phyloP scores from a whole-genome alignment of 2,888 invertebrate species.

The Celastrina argiolus region DNA sequence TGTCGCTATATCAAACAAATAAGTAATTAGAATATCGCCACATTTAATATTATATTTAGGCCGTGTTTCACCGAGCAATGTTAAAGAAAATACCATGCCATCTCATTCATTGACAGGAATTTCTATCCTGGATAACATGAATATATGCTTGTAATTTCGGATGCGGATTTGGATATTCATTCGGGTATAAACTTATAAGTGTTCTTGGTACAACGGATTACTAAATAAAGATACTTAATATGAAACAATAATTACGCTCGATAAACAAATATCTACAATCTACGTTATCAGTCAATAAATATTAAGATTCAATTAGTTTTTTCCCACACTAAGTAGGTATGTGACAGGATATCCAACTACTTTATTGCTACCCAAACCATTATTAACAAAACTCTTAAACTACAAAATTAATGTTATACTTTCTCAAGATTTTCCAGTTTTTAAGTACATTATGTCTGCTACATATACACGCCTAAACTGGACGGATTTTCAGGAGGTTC shows the following conservation, averaged over 20 bases:
- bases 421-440: background rate
- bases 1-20: background rate
- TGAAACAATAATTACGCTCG: background rate
- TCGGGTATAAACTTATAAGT: too few relatives aligned
- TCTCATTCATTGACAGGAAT: too few relatives aligned
- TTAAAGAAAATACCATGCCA: too few relatives aligned
- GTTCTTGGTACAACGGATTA: background rate
- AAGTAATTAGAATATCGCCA: too few relatives aligned
- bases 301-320: background rate
- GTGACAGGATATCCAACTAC: background rate
- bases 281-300: background rate
- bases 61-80: too few relatives aligned
- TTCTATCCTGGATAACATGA: too few relatives aligned
- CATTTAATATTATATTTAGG: too few relatives aligned
- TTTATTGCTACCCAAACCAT: background rate
- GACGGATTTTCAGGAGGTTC: too few relatives aligned
- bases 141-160: too few relatives aligned
- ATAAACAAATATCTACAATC: background rate
- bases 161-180: too few relatives aligned
- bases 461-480: too few relatives aligned
- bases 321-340: background rate
- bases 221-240: background rate
- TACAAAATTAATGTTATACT: background rate
- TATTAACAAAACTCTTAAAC: background rate
- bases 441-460: too few relatives aligned